These are phyloP conservation scores for Drosophila ogumai DNA, from an alignment of 1,140 invertebrate species.

Conservation along the genomic window DNA sequence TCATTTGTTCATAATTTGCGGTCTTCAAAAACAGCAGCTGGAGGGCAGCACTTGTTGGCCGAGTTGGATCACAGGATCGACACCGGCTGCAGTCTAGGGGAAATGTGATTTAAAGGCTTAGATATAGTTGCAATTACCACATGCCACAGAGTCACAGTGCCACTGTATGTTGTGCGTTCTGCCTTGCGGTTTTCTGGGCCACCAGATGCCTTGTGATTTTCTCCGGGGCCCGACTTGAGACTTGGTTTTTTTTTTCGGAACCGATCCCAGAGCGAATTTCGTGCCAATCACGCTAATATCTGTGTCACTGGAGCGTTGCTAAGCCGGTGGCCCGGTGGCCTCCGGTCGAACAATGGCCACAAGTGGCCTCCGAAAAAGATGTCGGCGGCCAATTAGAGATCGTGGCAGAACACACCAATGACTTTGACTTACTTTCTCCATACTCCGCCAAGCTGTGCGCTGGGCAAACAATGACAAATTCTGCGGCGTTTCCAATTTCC, in stretches of 20 bases:
- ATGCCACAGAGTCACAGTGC: constrained; percentile 38
- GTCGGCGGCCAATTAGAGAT: constrained; percentile 73
- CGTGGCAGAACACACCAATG: constrained; percentile 46
- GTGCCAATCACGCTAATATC: constrained; percentile 79
- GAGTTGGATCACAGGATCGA: constrained; percentile 64
- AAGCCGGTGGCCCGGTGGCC: constrained; percentile 59
- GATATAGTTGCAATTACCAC: constrained; percentile 60
- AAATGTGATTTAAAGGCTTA: constrained; percentile 65
- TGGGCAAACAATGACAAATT: constrained; percentile 64
- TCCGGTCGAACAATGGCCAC: constrained; percentile 53
- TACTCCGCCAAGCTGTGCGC: not conserved
- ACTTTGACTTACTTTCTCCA: constrained; percentile 73
- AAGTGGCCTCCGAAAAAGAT: constrained; percentile 66
- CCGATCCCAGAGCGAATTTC: constrained; percentile 51
- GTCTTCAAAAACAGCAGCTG: constrained; percentile 43
- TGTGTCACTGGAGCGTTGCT: constrained; percentile 76
- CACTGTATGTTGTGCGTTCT: constrained; percentile 47
- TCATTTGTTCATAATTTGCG: constrained; percentile 80
- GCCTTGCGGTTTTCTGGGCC: constrained; percentile 55
- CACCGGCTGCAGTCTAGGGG: constrained; percentile 26
- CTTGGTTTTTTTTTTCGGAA: constrained; percentile 11
- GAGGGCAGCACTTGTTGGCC: constrained; percentile 58
- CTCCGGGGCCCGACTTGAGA: constrained; percentile 18
- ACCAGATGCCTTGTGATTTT: constrained; percentile 42
- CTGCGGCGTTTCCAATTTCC: constrained; percentile 40